Conservation (phyloP, 2,113 vertebrate genomes). For the Pseudonaja textilis region DNA sequence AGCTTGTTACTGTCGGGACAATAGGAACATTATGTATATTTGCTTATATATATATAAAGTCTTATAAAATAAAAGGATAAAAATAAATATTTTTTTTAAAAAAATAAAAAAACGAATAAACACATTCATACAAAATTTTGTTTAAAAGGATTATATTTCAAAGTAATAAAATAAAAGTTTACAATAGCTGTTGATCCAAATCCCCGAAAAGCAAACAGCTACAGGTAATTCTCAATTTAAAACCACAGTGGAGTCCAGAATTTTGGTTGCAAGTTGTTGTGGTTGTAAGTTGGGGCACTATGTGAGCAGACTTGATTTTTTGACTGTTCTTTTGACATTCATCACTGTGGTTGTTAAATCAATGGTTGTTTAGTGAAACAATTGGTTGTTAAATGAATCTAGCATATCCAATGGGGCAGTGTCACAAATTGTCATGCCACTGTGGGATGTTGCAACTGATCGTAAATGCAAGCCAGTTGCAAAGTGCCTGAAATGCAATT, state of each 20-base stretch:
- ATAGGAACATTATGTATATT: not conserved
- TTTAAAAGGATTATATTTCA: not conserved
- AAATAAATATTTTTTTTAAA: not conserved
- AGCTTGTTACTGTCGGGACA: not conserved
- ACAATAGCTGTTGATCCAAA: not conserved
- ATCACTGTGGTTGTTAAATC: not conserved
- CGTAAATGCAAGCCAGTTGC: not conserved
- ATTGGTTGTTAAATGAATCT: not conserved
- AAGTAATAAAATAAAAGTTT: not conserved
- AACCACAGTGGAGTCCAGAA: not conserved
- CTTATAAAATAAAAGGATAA: not conserved
- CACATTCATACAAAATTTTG: not conserved
- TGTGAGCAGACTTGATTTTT: not conserved
- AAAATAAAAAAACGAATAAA: not conserved
- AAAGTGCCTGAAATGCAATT: not conserved
- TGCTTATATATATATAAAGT: not conserved
- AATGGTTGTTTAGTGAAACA: not conserved
- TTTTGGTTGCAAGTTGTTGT: not conserved
- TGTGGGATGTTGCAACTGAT: not conserved
- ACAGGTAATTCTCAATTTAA: not conserved
- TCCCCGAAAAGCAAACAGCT: not conserved
- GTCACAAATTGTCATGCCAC: not conserved
- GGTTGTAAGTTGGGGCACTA: not conserved
- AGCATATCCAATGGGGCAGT: not conserved
- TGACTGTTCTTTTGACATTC: not conserved